Evolutionary conservation across 1,140 invertebrate species (phyloP).

Genomic region (Diorhabda carinulata): DNA sequence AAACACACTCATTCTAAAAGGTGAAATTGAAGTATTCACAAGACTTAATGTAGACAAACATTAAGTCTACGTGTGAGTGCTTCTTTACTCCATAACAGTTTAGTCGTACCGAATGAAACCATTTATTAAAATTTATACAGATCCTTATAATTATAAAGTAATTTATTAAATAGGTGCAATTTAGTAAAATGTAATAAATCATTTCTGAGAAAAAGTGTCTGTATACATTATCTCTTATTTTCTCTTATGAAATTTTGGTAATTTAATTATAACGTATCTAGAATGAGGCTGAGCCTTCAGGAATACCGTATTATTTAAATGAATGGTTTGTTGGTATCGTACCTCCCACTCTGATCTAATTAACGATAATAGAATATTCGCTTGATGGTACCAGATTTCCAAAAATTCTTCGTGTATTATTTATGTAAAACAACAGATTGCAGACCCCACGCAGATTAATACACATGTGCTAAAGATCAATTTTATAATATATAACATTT

Average conservation of each 20-base stretch:
- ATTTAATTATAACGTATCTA: background rate
- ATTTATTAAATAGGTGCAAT: conserved; percentile 3
- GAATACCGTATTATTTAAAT: conserved; percentile 3
- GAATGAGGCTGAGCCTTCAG: background rate
- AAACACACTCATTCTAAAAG: too few species aligned
- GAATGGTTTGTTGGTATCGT: background rate
- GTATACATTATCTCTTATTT: background rate
- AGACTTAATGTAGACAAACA: too few species aligned
- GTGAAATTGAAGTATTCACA: too few species aligned
- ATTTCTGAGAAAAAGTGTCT: background rate
- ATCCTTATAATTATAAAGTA: conserved; percentile 3
- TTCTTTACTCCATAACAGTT: background rate
- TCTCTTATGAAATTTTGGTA: conserved; percentile 1
- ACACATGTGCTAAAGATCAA: too few species aligned
- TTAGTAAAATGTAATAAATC: conserved; percentile 1
- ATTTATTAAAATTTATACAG: conserved; percentile 1
- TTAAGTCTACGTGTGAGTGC: background rate
- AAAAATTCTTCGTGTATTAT: too few species aligned
- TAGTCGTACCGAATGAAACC: background rate
- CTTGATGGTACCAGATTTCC: too few species aligned
- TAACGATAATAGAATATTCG: background rate
- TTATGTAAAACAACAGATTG: too few species aligned
- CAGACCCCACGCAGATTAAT: too few species aligned
- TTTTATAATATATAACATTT: too few species aligned
- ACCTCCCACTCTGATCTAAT: background rate